phyloP scores from a whole-genome alignment of 2,113 vertebrate genomes.

The Lanius collurio region DNA sequence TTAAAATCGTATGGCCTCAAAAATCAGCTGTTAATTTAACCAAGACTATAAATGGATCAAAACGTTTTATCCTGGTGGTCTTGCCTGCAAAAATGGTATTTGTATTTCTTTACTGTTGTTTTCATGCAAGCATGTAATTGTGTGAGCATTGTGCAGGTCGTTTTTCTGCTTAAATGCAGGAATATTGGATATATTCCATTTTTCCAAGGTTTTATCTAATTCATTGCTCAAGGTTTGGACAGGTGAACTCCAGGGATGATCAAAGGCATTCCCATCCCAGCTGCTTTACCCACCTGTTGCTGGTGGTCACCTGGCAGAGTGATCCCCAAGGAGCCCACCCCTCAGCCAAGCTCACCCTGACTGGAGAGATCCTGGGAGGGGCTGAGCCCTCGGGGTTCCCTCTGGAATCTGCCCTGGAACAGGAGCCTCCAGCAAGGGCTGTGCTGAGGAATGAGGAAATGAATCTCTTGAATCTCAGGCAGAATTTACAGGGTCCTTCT shows the following conservation, averaged over 20 bases:
- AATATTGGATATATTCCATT: neutral
- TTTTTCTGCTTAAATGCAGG: neutral
- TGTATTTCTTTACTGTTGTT: neutral
- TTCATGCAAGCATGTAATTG: neutral
- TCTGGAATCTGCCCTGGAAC: neutral
- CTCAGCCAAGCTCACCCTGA: neutral
- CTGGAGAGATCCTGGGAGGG: neutral
- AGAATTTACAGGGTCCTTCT: neutral
- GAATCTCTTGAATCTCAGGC: neutral
- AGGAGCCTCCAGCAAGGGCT: neutral
- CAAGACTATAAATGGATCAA: neutral
- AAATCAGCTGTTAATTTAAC: neutral
- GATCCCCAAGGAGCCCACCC: neutral
- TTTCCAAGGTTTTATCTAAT: neutral
- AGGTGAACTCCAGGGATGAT: neutral
- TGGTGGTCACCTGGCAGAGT: neutral
- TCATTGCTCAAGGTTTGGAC: neutral
- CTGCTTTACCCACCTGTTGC: neutral
- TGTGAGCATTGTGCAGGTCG: neutral
- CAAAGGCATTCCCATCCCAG: neutral
- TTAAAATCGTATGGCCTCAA: neutral
- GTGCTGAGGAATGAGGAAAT: neutral
- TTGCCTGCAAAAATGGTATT: neutral
- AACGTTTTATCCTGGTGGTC: neutral
- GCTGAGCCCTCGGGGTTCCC: neutral